phyloP scores from a whole-genome alignment of 2,888 invertebrate species.

The Dicroscelio sp. region DNA sequence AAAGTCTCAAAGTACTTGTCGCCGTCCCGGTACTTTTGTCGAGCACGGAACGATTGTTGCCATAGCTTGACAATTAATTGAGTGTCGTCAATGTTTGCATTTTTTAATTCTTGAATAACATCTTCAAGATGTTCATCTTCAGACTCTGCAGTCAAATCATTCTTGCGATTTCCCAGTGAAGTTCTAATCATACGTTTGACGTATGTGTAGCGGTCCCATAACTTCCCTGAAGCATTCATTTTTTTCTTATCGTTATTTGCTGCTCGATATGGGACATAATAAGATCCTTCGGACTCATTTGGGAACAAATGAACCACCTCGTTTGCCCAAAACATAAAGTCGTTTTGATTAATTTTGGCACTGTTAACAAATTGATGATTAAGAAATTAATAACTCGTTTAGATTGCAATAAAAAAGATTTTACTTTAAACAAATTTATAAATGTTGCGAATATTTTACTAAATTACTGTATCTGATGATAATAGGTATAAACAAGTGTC shows the following conservation, averaged over 20 bases:
- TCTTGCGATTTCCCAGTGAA: background rate
- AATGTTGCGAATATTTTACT: background rate
- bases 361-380: background rate
- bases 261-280: conserved; percentile 8
- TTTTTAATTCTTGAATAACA: conserved; percentile 16
- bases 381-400: background rate
- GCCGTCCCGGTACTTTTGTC: background rate
- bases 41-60: background rate
- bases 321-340: conserved; percentile 13
- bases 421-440: background rate
- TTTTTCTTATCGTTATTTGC: background rate
- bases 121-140: background rate
- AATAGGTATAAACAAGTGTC: too few relatives aligned
- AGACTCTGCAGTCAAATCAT: background rate
- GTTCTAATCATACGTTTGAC: background rate
- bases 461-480: too few relatives aligned
- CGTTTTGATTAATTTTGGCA: background rate
- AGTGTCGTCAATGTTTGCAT: conserved; percentile 4
- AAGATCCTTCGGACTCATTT: conserved; percentile 24
- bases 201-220: conserved; percentile 29
- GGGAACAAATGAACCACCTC: background rate
- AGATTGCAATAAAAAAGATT: background rate
- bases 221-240: conserved; percentile 21
- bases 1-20: conserved; percentile 5
- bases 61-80: background rate